These are phyloP conservation scores for Drosophila sordidula DNA, from an alignment of 2,888 invertebrate genomes.

Conservation along the genomic window DNA sequence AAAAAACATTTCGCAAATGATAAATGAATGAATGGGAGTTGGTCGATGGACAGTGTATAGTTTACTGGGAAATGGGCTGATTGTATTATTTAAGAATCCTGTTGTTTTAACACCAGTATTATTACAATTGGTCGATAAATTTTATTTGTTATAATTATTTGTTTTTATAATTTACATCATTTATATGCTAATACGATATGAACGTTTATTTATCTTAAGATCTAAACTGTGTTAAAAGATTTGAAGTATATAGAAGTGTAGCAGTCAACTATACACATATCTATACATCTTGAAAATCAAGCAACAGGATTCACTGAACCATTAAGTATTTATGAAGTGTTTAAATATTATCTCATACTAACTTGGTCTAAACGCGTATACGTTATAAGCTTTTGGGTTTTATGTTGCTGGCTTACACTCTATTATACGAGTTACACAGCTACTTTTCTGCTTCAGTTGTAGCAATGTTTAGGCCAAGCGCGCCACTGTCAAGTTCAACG, in stretches of 20 bases:
- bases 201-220: too few species aligned
- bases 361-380: constrained; percentile 23
- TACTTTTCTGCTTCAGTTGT: constrained; percentile 45
- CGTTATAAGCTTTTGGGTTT: constrained; percentile 53
- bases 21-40: constrained; percentile 11
- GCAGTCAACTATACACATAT: neutral
- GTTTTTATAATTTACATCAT: too few species aligned
- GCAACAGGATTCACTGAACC: neutral
- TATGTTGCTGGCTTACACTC: constrained; percentile 20
- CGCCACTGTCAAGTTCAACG: constrained; percentile 54
- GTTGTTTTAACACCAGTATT: too few species aligned
- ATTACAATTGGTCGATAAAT: too few species aligned
- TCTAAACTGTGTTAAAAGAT: too few species aligned
- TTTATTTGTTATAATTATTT: too few species aligned
- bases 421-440: constrained; percentile 20
- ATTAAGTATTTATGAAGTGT: constrained; percentile 13
- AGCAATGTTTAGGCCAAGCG: constrained; percentile 6
- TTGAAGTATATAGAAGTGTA: too few species aligned
- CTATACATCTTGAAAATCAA: neutral
- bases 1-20: neutral
- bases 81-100: too few species aligned
- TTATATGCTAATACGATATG: too few species aligned
- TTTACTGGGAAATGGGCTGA: neutral
- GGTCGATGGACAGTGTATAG: neutral
- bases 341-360: constrained; percentile 13